These are phyloP conservation scores for Macrobrachium rosenbergii DNA, from an alignment of 1,140 invertebrate genomes.

Conservation along the genomic window DNA sequence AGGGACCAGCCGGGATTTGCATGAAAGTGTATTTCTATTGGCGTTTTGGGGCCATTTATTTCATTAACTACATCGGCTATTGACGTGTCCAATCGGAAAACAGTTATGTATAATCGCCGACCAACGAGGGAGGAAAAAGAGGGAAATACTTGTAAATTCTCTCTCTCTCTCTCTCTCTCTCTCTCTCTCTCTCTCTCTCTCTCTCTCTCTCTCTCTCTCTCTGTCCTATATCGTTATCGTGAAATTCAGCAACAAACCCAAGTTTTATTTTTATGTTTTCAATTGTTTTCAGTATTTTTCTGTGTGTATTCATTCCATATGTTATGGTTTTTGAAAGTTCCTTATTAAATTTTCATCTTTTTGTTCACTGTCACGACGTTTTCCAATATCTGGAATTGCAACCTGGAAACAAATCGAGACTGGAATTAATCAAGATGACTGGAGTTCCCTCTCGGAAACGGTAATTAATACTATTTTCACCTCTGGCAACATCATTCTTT, in stretches of 20 bases:
- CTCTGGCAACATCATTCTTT: too few species aligned
- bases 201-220: too few species aligned
- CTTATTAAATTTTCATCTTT: too few species aligned
- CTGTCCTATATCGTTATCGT: not conserved
- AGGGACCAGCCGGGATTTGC: conserved; percentile 28
- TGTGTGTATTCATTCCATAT: too few species aligned
- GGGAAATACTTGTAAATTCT: not conserved
- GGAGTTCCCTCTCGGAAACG: too few species aligned
- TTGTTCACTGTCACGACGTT: too few species aligned
- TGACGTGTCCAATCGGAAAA: conserved; percentile 38
- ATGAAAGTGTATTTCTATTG: conserved; percentile 30
- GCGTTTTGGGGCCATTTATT: conserved; percentile 48
- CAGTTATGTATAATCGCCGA: conserved; percentile 35
- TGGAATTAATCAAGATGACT: too few species aligned
- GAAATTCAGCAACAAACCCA: not conserved
- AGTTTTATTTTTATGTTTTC: not conserved
- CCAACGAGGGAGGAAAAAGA: not conserved
- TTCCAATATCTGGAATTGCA: too few species aligned
- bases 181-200: not conserved
- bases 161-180: too few species aligned
- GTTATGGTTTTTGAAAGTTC: too few species aligned
- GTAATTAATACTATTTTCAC: too few species aligned
- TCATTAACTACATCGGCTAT: conserved; percentile 54
- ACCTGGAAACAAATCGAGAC: too few species aligned
- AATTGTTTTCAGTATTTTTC: not conserved